Conservation (phyloP, 2,113 vertebrate genomes). For the Etheostoma cragini region DNA sequence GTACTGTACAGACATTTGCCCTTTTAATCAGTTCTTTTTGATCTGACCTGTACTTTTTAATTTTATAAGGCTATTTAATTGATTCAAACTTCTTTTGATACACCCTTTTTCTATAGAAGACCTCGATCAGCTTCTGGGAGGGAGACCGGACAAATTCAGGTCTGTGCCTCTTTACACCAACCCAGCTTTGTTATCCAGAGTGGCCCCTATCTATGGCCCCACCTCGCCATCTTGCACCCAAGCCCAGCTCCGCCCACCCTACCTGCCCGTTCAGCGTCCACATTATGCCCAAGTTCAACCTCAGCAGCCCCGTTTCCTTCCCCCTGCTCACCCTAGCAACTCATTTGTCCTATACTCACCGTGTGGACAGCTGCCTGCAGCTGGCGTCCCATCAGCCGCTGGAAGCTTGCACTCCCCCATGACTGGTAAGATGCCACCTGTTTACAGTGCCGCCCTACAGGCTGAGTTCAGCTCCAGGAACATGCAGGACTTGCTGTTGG, state of each 20-base stretch:
- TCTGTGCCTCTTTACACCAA: conserved; percentile 69
- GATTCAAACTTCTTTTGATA: background rate
- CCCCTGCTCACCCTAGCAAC: conserved; percentile 70
- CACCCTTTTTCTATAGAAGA: conserved; percentile 84
- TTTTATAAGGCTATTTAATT: background rate
- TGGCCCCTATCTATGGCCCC: conserved; percentile 58
- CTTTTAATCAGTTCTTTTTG: background rate
- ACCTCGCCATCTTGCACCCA: conserved; percentile 69
- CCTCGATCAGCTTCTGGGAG: conserved; percentile 91
- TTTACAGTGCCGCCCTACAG: conserved; percentile 80
- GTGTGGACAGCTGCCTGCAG: conserved; percentile 77
- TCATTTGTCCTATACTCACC: conserved; percentile 81
- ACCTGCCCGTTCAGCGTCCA: conserved; percentile 60
- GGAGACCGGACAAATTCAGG: conserved; percentile 86
- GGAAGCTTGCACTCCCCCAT: conserved; percentile 80
- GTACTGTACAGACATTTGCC: background rate
- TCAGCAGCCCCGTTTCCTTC: conserved; percentile 64
- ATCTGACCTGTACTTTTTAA: background rate
- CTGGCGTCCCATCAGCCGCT: conserved; percentile 69
- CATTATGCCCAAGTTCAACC: conserved; percentile 67
- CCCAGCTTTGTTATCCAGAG: conserved; percentile 53
- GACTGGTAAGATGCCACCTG: conserved; percentile 86
- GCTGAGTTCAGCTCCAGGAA: conserved; percentile 82
- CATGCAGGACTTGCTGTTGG: conserved; percentile 88
- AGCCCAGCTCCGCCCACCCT: conserved; percentile 67